These are phyloP conservation scores for Podarcis lilfordi DNA, from an alignment of 2,797 vertebrate genomes.

Conservation along the genomic window DNA sequence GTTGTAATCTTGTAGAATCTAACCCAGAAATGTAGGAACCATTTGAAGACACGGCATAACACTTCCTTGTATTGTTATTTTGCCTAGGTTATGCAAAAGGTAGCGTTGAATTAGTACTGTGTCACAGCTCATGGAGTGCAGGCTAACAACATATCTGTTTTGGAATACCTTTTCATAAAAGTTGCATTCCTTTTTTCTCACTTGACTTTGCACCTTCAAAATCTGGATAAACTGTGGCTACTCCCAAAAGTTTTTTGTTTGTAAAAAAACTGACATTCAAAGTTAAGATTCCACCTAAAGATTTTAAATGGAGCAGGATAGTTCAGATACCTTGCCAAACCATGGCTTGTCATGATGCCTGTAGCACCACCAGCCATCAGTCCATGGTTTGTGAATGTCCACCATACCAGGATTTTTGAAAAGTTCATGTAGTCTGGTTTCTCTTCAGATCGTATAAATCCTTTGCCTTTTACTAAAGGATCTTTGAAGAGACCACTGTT, in stretches of 20 bases:
- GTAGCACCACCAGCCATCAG: not conserved
- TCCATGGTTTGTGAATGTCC: not conserved
- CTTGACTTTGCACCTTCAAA: not conserved
- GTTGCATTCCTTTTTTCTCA: not conserved
- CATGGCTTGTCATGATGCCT: not conserved
- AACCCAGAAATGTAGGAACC: constrained; percentile 17
- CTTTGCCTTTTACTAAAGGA: no score
- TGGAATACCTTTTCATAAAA: not conserved
- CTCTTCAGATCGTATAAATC: no score
- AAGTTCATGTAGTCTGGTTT: no score
- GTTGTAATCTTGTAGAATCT: constrained; percentile 23
- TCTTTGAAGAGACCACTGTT: not conserved
- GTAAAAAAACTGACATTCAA: not conserved
- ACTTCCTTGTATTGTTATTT: constrained; percentile 1
- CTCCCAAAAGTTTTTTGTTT: not conserved
- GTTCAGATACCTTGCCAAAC: not conserved
- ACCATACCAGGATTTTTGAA: not conserved
- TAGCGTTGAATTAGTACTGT: constrained; percentile 29
- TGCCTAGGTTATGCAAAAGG: constrained; percentile 12
- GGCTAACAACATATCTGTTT: not conserved
- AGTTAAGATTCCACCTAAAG: not conserved
- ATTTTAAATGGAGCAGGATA: not conserved
- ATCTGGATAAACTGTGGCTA: not conserved
- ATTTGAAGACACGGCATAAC: constrained; percentile 35
- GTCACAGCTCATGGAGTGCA: not conserved